phyloP scores from a whole-genome alignment of 2,797 vertebrate genomes.

The Pyrocephalus nanus region DNA sequence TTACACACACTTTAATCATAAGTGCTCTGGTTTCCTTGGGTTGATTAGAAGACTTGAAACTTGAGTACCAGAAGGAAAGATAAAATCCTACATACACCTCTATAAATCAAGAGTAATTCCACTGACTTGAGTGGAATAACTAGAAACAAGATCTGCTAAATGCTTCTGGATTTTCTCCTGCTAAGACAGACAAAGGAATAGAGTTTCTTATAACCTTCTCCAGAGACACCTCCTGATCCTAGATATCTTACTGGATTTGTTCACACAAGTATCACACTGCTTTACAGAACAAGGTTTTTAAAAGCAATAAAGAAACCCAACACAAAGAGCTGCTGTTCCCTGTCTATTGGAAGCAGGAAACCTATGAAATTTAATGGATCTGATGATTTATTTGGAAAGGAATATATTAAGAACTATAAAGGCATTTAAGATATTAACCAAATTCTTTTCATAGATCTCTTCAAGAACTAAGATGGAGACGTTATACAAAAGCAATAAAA shows the following conservation, averaged over 20 bases:
- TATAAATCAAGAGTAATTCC: conserved; percentile 34
- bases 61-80: background rate
- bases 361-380: background rate
- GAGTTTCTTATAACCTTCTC: conserved; percentile 3
- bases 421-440: background rate
- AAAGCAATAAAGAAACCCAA: background rate
- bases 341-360: background rate
- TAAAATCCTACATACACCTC: conserved; percentile 11
- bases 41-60: background rate
- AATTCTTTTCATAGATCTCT: background rate
- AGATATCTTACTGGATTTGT: background rate
- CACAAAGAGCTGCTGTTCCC: background rate
- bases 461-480: background rate
- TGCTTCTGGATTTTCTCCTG: background rate
- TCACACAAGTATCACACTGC: background rate
- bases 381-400: background rate
- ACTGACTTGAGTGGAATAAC: conserved; percentile 34
- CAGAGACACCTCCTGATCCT: background rate
- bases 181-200: background rate
- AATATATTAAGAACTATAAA: background rate
- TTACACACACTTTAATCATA: background rate
- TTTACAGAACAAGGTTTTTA: background rate
- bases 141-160: conserved; percentile 25
- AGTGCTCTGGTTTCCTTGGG: background rate
- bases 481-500: background rate